These are phyloP conservation scores for Catamblyrhynchus diadema DNA, from an alignment of 2,797 vertebrate species.

Conservation along the genomic window DNA sequence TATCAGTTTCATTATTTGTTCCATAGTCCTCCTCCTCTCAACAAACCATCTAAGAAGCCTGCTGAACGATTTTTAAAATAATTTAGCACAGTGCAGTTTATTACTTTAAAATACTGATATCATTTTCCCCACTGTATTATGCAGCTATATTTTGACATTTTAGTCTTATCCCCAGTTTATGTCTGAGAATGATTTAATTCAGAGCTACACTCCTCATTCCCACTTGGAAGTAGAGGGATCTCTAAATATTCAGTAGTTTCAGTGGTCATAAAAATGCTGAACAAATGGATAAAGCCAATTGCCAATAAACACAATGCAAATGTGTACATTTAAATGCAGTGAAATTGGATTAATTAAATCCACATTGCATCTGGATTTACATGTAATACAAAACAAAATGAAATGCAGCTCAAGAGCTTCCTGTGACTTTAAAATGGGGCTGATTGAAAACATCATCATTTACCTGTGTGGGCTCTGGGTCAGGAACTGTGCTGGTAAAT, in stretches of 20 bases:
- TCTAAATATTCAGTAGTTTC: conserved; percentile 33
- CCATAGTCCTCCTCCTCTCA: not conserved
- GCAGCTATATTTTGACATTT: conserved; percentile 56
- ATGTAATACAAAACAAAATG: conserved; percentile 14
- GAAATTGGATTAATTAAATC: conserved; percentile 62
- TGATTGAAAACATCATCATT: not conserved
- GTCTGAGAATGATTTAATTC: conserved; percentile 40
- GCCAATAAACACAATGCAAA: conserved; percentile 58
- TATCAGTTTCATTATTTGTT: conserved; percentile 7
- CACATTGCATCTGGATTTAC: conserved; percentile 52
- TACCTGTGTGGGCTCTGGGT: not conserved
- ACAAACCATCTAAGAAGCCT: not conserved
- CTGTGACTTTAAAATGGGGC: not conserved
- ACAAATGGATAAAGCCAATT: conserved; percentile 50
- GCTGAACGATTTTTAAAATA: not conserved
- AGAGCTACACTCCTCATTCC: not conserved
- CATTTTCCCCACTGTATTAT: not conserved
- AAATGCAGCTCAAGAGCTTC: not conserved
- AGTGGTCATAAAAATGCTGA: conserved; percentile 43
- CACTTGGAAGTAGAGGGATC: not conserved
- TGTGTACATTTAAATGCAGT: conserved; percentile 60
- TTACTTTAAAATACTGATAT: conserved; percentile 12
- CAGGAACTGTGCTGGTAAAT: not conserved
- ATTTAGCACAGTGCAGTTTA: not conserved
- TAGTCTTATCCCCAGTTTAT: conserved; percentile 14